Evolutionary conservation across 2,888 invertebrate species (phyloP).

Genomic region (Drosophila melanosoma): DNA sequence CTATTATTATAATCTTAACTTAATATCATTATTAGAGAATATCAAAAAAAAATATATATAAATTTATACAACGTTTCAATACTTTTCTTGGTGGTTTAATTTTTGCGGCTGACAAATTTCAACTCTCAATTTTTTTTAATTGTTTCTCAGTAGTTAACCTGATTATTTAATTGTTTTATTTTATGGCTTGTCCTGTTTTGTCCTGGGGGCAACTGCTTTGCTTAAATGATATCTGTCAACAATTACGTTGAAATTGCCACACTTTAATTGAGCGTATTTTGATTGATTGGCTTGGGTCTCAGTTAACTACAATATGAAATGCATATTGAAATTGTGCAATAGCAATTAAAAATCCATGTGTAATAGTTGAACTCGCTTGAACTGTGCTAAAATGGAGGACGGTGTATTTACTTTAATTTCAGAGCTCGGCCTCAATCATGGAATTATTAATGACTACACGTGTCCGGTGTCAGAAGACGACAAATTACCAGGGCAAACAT

Average conservation of each 20-base stretch:
- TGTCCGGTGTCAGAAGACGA: slow-evolving; percentile 68
- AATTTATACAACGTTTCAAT: no score
- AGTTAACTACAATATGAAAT: background rate
- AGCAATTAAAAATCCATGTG: background rate
- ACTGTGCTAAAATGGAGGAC: background rate
- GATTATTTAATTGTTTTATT: slow-evolving; percentile 28
- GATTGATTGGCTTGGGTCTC: slow-evolving; percentile 50
- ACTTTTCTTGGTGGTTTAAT: background rate
- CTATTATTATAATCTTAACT: no score
- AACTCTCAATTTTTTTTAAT: slow-evolving; percentile 40
- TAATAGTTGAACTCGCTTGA: slow-evolving; percentile 22
- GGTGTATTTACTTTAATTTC: slow-evolving; percentile 10
- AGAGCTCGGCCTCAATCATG: slow-evolving; percentile 11
- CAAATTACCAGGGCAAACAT: slow-evolving; percentile 67
- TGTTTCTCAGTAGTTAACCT: slow-evolving; percentile 24
- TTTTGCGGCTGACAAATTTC: background rate
- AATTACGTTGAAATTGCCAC: slow-evolving; percentile 38
- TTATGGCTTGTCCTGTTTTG: slow-evolving; percentile 10
- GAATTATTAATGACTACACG: slow-evolving; percentile 75
- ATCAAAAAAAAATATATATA: no score
- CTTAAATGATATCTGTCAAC: slow-evolving; percentile 63
- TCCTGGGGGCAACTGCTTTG: slow-evolving; percentile 17
- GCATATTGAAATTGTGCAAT: slow-evolving; percentile 8
- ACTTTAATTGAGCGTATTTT: slow-evolving; percentile 54
- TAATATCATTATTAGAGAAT: no score